phyloP scores from a whole-genome alignment of 1,140 invertebrate species.

The Archivesica marissinica region DNA sequence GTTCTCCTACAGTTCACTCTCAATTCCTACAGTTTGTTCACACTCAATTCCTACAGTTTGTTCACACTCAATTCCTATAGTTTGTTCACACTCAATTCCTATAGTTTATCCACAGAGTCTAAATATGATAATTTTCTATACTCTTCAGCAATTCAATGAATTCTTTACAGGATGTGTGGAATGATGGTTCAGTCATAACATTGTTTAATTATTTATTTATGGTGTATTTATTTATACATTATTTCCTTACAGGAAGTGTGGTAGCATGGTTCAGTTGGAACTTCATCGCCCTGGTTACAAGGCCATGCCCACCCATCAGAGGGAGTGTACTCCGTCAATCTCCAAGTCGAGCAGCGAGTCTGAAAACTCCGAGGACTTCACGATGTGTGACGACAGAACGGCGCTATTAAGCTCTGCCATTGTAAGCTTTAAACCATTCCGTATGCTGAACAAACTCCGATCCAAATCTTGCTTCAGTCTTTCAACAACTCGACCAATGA shows the following conservation, averaged over 20 bases:
- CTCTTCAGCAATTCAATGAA: too few species aligned
- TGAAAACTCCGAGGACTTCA: slow-evolving; percentile 19
- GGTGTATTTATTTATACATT: too few species aligned
- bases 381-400: slow-evolving; percentile 39
- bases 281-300: slow-evolving; percentile 40
- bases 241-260: slow-evolving; percentile 43
- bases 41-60: too few species aligned
- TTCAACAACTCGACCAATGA: slow-evolving; percentile 18
- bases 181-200: too few species aligned
- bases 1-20: too few species aligned
- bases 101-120: too few species aligned
- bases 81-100: too few species aligned
- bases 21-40: too few species aligned
- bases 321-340: neutral
- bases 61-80: too few species aligned
- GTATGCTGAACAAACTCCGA: slow-evolving; percentile 35
- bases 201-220: too few species aligned
- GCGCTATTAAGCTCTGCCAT: slow-evolving; percentile 26
- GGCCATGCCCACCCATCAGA: slow-evolving; percentile 11
- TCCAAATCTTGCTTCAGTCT: slow-evolving; percentile 46
- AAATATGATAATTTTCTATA: too few species aligned
- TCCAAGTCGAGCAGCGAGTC: neutral
- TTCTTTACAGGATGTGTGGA: too few species aligned
- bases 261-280: slow-evolving; percentile 42
- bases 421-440: slow-evolving; percentile 59